A percentile compares a stretch with the other conserved stretches of the same genome.
These are phyloP conservation scores for Cheilosia grossa DNA, from an alignment of 2,888 invertebrate genomes.

Conservation along the genomic window DNA sequence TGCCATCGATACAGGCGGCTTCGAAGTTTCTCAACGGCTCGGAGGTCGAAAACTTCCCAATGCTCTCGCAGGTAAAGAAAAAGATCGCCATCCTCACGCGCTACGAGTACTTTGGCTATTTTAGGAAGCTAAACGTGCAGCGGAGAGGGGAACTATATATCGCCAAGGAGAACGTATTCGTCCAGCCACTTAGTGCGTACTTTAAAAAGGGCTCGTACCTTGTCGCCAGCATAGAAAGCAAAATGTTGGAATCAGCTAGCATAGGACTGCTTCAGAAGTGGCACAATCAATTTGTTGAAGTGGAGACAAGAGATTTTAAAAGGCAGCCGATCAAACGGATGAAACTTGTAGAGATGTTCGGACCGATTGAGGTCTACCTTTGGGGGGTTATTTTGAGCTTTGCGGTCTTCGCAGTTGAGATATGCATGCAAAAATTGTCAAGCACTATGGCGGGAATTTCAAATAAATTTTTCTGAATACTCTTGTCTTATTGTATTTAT, in stretches of 20 bases:
- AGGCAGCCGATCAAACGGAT: not conserved
- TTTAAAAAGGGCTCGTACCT: constrained; percentile 78
- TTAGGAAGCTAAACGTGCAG: constrained; percentile 74
- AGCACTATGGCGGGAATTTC: no score
- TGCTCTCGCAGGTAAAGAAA: constrained; percentile 62
- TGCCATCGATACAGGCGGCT: constrained; percentile 46
- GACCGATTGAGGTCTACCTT: constrained; percentile 5
- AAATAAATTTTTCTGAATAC: not conserved
- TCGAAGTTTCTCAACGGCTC: constrained; percentile 75
- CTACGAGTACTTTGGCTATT: constrained; percentile 79
- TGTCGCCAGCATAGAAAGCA: constrained; percentile 75
- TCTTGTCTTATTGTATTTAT: not conserved
- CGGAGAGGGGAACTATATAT: constrained; percentile 64
- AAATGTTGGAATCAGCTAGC: constrained; percentile 76
- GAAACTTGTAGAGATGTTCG: constrained; percentile 22
- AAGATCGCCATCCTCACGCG: constrained; percentile 78
- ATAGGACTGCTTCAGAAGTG: constrained; percentile 77
- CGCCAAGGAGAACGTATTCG: constrained; percentile 77
- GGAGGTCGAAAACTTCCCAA: constrained; percentile 77
- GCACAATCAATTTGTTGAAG: constrained; percentile 69
- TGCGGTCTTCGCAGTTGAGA: not conserved
- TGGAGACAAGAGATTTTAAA: not conserved
- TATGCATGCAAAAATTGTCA: not conserved
- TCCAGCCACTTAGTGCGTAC: constrained; percentile 78
- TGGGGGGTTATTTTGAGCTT: not conserved